A percentile compares a stretch with the other conserved stretches of the same genome.
Conservation (phyloP, 2,888 invertebrate species). For the Lycaena phlaeas region DNA sequence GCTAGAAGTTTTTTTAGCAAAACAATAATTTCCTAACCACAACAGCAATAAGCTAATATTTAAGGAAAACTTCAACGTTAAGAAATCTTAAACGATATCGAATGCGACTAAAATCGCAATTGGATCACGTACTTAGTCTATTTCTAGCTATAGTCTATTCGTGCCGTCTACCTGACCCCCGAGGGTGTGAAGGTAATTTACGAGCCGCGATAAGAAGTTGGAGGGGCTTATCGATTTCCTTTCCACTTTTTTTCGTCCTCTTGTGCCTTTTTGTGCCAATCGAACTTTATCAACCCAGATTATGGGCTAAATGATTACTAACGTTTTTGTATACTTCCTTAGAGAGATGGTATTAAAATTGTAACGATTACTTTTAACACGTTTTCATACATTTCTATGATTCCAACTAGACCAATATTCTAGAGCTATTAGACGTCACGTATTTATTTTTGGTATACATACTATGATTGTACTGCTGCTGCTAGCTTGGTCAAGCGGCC, state of each 20-base stretch:
- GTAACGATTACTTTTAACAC: no score
- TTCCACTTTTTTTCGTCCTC: conserved; percentile 52
- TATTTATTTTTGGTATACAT: no score
- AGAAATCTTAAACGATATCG: conserved; percentile 30
- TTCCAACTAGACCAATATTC: no score
- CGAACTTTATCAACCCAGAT: conserved; percentile 57
- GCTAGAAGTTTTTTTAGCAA: no score
- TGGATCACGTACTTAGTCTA: conserved; percentile 70
- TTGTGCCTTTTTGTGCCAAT: conserved; percentile 52
- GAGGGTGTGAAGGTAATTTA: conserved; percentile 67
- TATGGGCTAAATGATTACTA: conserved; percentile 26
- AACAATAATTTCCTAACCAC: no score
- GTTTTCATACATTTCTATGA: no score
- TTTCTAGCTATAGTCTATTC: conserved; percentile 30
- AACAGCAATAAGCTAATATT: no score
- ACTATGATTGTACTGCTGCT: no score
- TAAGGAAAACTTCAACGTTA: background rate
- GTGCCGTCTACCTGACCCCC: conserved; percentile 56
- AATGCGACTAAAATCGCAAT: conserved; percentile 68
- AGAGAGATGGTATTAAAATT: no score
- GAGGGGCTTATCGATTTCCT: conserved; percentile 65
- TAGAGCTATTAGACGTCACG: no score
- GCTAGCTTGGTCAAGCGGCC: no score
- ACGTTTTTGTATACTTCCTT: conserved; percentile 11
- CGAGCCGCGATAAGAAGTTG: conserved; percentile 67